Evolutionary conservation across 1,140 invertebrate genomes (phyloP).

Genomic region (Drosophila cardini): DNA sequence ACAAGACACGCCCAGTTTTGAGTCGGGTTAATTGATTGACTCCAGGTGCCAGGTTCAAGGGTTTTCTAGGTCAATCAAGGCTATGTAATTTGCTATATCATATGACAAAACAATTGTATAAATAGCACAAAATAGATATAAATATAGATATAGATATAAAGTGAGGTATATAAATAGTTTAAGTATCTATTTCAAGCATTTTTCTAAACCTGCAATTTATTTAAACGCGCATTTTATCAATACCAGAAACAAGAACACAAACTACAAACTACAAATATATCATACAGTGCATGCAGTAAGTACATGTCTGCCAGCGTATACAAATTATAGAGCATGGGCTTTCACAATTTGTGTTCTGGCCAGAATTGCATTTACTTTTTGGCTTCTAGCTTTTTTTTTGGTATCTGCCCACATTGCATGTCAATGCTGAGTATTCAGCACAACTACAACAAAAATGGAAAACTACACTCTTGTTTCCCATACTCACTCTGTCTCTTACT

Average conservation of each 20-base stretch:
- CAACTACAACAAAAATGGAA: constrained; percentile 24
- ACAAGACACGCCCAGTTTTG: constrained; percentile 50
- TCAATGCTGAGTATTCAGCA: constrained; percentile 51
- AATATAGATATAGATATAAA: neutral
- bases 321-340: constrained; percentile 54
- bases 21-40: constrained; percentile 59
- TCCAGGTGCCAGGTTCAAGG: constrained; percentile 20
- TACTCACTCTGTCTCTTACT: neutral
- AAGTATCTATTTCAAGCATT: neutral
- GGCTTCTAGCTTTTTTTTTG: neutral
- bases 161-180: neutral
- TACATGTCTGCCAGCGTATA: constrained; percentile 48
- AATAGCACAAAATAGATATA: neutral
- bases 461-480: neutral
- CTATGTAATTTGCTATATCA: neutral
- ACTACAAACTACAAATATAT: constrained; percentile 17
- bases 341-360: constrained; percentile 23
- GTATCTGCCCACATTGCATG: constrained; percentile 49
- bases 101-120: neutral
- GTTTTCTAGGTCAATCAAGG: constrained; percentile 11
- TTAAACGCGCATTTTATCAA: constrained; percentile 45
- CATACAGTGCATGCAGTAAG: constrained; percentile 39
- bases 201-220: constrained; percentile 49
- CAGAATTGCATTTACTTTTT: constrained; percentile 18
- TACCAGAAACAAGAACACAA: constrained; percentile 24